Evolutionary conservation across 2,113 vertebrate genomes (phyloP), one percentile per base, ranked within the genome.

Genomic region (Barnardius zonarius): DNA sequence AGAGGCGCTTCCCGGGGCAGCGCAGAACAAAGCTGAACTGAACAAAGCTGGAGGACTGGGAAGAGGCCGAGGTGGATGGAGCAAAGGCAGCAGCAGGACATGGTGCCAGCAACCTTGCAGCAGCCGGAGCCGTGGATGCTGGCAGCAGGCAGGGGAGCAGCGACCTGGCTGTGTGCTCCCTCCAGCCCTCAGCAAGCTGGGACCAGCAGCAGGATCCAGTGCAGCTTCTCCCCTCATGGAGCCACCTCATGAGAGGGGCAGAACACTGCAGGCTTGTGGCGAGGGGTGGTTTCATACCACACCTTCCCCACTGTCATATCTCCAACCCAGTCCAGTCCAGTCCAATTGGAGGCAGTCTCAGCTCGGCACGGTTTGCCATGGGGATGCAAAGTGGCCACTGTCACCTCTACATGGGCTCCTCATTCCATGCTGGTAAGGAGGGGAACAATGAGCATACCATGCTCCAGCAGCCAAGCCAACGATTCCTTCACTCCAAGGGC

Each of bases 41-140:
- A 96, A 96, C 95, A 95, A 96, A 97, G 69, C 81, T 35, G 92
- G 61, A 92, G 88, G 76, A 7, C 20, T 20, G 88, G 79, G 59
- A 72, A 33, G 88, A 88, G 61, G 83, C 17, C 2, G 49, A 69
- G 68, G 43, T 19, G 8, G 55, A 35, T 0, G 1, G 49, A 91
- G 88, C 82, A 52, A 4, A n/a, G 49, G 69, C 85, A 46, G 90
- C 85, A 64, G 73, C 9, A 7, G 87, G 92, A 92, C 24, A 1
- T 31, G 2, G 22, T 12, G 41, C 22, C 67, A 0, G 57, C 3
- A 19, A 7, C 72, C 6, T 6, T 1, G 54, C 62, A 78, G 93
- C 72, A 46, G 74, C 68, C 0, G 11, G 76, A 35, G 4, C 27
- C 3, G 2, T 7, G 2, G 73, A 15, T 5, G 9, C 69, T 48